Evolutionary conservation across 1,140 invertebrate genomes (phyloP).

Genomic region (Drosophila kohkoa): DNA sequence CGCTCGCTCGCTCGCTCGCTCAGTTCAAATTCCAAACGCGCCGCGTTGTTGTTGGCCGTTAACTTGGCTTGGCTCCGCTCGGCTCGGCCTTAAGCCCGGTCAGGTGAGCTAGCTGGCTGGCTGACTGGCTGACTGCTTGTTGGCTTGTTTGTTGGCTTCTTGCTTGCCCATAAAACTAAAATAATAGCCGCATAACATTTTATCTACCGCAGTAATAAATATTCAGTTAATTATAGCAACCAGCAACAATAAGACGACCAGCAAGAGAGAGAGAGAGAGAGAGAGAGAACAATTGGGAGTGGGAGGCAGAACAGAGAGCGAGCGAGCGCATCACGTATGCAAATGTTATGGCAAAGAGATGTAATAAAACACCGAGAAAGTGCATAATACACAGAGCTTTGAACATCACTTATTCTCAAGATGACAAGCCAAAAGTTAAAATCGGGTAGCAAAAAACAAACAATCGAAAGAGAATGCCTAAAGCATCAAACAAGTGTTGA

Average conservation of each 20-base stretch:
- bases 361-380: slow-evolving; percentile 52
- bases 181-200: slow-evolving; percentile 83
- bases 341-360: slow-evolving; percentile 47
- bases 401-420: slow-evolving; percentile 5
- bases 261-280: slow-evolving; percentile 4
- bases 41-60: slow-evolving; percentile 15
- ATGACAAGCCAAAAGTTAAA: neutral
- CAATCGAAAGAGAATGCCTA: neutral
- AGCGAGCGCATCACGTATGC: slow-evolving; percentile 36
- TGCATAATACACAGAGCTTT: slow-evolving; percentile 5
- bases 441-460: neutral
- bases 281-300: too few species aligned
- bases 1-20: neutral
- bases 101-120: slow-evolving; percentile 40
- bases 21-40: slow-evolving; percentile 16
- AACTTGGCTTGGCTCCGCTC: slow-evolving; percentile 40
- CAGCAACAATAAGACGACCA: slow-evolving; percentile 20
- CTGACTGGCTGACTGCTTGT: slow-evolving; percentile 39
- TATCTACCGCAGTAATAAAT: slow-evolving; percentile 84
- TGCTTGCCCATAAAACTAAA: slow-evolving; percentile 76
- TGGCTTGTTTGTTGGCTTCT: slow-evolving; percentile 50
- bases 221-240: slow-evolving; percentile 79
- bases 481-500: too few species aligned
- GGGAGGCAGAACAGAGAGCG: neutral
- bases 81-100: slow-evolving; percentile 63